These are phyloP conservation scores for Drosophila macrospina DNA, from an alignment of 2,888 invertebrate species.

Conservation along the genomic window DNA sequence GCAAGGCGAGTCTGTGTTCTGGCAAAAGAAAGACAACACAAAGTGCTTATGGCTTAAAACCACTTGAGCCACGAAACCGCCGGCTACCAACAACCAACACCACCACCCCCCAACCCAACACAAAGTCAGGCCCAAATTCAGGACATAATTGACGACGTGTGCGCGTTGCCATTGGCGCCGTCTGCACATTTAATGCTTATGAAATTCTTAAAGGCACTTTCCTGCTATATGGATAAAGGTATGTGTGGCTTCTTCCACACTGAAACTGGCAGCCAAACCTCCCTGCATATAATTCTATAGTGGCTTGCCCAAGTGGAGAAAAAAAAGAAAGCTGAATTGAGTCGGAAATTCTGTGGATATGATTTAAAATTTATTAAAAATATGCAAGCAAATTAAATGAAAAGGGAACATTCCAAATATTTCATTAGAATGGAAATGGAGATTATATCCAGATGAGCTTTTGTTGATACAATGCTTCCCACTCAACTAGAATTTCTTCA, in stretches of 20 bases:
- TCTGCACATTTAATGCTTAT: slow-evolving; percentile 72
- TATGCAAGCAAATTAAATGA: neutral
- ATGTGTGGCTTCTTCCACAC: slow-evolving; percentile 2
- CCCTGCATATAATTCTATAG: slow-evolving; percentile 38
- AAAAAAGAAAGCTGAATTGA: neutral
- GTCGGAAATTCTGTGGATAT: slow-evolving; percentile 19
- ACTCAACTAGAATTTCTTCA: neutral
- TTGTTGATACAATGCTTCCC: neutral
- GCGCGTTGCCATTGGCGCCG: slow-evolving; percentile 70
- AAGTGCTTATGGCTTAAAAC: slow-evolving; percentile 36
- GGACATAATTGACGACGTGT: slow-evolving; percentile 74
- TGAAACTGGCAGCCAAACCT: neutral
- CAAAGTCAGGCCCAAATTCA: slow-evolving; percentile 29
- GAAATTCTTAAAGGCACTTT: slow-evolving; percentile 61
- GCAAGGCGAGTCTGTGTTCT: slow-evolving; percentile 36
- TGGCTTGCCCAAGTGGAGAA: slow-evolving; percentile 5
- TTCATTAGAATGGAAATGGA: neutral
- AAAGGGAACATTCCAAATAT: neutral
- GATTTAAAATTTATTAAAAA: slow-evolving; percentile 72
- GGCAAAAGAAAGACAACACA: slow-evolving; percentile 27
- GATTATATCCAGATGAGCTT: neutral
- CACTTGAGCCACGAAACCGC: slow-evolving; percentile 35
- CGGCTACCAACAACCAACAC: slow-evolving; percentile 5
- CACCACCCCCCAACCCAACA: neutral
- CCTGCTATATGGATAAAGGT: slow-evolving; percentile 11